A percentile compares a stretch with the other conserved stretches of the same genome.
These are phyloP conservation scores for Bergia sp. DNA, from an alignment of 92 coral and sea anemone genomes.

Conservation along the genomic window DNA sequence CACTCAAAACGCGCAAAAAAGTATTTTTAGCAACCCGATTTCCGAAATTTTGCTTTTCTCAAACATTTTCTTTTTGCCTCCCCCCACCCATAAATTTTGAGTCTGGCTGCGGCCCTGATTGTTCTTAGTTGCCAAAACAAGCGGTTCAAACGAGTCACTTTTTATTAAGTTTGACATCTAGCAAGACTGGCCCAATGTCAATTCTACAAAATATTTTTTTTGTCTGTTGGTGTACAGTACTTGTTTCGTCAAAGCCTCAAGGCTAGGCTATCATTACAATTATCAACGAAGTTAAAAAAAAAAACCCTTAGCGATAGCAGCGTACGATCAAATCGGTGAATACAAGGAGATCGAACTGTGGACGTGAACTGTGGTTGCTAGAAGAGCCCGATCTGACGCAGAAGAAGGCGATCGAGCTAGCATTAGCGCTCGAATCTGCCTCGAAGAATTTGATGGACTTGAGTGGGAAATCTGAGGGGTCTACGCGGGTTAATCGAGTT, in stretches of 20 bases:
- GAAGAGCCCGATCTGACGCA: neutral
- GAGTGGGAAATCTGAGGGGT: neutral
- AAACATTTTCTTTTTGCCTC: neutral
- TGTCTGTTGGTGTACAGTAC: too few relatives aligned
- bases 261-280: too few relatives aligned
- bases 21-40: conserved; percentile 24
- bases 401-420: neutral
- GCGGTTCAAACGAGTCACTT: too few relatives aligned
- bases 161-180: too few relatives aligned
- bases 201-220: too few relatives aligned
- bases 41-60: conserved; percentile 19
- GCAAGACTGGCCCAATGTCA: too few relatives aligned
- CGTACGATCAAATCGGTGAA: too few relatives aligned
- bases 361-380: neutral
- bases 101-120: conserved; percentile 25
- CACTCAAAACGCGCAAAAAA: conserved; percentile 37
- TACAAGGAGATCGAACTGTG: too few relatives aligned
- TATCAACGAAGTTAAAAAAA: too few relatives aligned
- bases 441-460: neutral
- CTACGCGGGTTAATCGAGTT: neutral
- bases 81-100: conserved; percentile 6
- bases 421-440: neutral
- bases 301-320: too few relatives aligned
- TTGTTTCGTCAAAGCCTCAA: too few relatives aligned
- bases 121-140: too few relatives aligned